Evolutionary conservation across 2,888 invertebrate species (phyloP), one percentile per base, ranked within the genome.

Genomic region (Drosophila eohydei): DNA sequence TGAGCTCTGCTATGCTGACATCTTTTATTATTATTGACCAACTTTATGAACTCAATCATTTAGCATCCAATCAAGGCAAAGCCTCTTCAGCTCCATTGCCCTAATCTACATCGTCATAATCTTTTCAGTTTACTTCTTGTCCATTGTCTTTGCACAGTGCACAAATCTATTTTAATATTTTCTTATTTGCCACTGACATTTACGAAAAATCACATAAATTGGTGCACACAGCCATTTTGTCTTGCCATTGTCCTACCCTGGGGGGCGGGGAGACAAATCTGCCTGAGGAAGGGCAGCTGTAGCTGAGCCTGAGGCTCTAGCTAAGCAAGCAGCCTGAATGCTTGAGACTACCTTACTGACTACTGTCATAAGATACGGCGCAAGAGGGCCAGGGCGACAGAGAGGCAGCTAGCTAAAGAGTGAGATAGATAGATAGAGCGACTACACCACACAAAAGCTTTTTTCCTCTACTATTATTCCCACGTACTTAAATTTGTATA

Each of bases 151-250:
- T 67, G 62, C 54, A 60, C 74, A 81, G 73, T 80, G 82, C 80
- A 85, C 76, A 88, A 89, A 87, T 87, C 88, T 89, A 89, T 87
- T 87, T 87, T 89, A 88, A 87, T 87, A 87, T 89, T 89, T 83
- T 81, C 90, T 83, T 87, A 87, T 87, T 87, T 87, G 88, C 88
- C 86, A 88, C 88, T 86, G 86, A 89, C 89, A 87, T 86, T 87
- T 86, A 82, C 78, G 72, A 78, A 83, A 85, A 86, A 87, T 89
- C 82, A 80, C 71, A 89, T 84, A 89, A 89, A 86, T 89, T 86
- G 85, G 72, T 78, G 85, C 85, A 73, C 85, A 87, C 84, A 82
- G 85, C 76, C 88, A 76, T 84, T 88, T 85, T 75, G 71, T 78
- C 78, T 65, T 61, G 69, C 58, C 62, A 46, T 66, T 64, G 72